Conservation (phyloP, 2,797 vertebrate genomes). For the Erethizon dorsatum region DNA sequence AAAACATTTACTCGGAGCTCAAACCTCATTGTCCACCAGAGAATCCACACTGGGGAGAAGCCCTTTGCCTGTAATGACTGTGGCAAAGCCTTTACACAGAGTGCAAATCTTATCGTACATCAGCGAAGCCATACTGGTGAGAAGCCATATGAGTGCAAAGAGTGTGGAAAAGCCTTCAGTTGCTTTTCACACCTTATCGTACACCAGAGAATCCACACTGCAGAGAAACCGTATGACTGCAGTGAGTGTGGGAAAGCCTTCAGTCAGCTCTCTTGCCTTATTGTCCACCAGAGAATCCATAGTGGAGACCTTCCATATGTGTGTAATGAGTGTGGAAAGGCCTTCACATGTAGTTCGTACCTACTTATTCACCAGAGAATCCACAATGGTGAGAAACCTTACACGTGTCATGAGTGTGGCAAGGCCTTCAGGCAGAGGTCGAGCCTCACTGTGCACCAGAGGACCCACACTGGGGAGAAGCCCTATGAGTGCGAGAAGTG, state of each 20-base stretch:
- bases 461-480: conserved; percentile 21
- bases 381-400: conserved; percentile 74
- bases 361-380: conserved; percentile 76
- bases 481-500: conserved; percentile 74
- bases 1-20: conserved; percentile 86
- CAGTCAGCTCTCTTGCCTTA: conserved; percentile 85
- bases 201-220: conserved; percentile 76
- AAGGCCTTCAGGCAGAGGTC: conserved; percentile 79
- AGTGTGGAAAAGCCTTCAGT: conserved; percentile 85
- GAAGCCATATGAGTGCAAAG: conserved; percentile 85
- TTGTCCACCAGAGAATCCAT: conserved; percentile 85
- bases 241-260: conserved; percentile 85
- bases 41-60: conserved; percentile 85
- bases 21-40: conserved; percentile 85
- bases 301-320: conserved; percentile 83
- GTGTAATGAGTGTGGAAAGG: conserved; percentile 80
- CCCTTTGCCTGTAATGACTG: conserved; percentile 80
- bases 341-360: conserved; percentile 69
- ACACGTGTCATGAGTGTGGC: conserved; percentile 51
- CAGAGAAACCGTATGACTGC: conserved; percentile 80
- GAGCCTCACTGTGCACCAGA: conserved; percentile 71
- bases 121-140: conserved; percentile 86
- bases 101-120: conserved; percentile 81
- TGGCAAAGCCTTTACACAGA: conserved; percentile 85
- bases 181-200: conserved; percentile 79